phyloP scores from a whole-genome alignment of 2,113 vertebrate genomes.

The Amazona vittata region DNA sequence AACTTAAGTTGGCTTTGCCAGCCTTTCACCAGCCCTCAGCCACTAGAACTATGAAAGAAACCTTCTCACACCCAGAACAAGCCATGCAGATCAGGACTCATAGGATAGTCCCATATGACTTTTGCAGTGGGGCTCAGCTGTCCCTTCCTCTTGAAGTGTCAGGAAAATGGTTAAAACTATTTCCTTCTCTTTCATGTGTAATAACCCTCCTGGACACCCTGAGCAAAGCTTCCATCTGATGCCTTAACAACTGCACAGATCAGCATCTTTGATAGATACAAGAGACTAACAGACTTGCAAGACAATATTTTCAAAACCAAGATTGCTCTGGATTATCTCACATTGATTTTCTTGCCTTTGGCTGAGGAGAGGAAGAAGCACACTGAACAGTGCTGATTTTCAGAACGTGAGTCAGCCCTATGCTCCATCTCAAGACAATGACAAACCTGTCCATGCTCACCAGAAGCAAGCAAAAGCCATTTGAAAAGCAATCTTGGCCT shows the following conservation, averaged over 20 bases:
- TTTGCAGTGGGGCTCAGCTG: not conserved
- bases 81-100: not conserved
- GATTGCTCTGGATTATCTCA: not conserved
- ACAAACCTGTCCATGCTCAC: not conserved
- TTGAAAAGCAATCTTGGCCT: not conserved
- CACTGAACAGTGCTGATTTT: not conserved
- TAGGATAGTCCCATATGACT: not conserved
- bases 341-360: not conserved
- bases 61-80: rapidly evolving
- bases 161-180: not conserved
- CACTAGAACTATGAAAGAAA: not conserved
- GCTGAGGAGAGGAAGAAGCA: not conserved
- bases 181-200: not conserved
- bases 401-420: rapidly evolving
- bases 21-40: not conserved
- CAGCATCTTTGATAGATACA: not conserved
- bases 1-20: not conserved
- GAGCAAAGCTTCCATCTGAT: not conserved
- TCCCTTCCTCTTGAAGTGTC: not conserved
- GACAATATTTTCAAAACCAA: not conserved
- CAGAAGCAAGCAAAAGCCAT: not conserved
- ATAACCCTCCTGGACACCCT: not conserved
- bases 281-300: rapidly evolving
- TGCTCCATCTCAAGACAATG: rapidly evolving
- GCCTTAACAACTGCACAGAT: not conserved